phyloP scores from a whole-genome alignment of 2,113 vertebrate species.

The Rhodinocichla rosea region DNA sequence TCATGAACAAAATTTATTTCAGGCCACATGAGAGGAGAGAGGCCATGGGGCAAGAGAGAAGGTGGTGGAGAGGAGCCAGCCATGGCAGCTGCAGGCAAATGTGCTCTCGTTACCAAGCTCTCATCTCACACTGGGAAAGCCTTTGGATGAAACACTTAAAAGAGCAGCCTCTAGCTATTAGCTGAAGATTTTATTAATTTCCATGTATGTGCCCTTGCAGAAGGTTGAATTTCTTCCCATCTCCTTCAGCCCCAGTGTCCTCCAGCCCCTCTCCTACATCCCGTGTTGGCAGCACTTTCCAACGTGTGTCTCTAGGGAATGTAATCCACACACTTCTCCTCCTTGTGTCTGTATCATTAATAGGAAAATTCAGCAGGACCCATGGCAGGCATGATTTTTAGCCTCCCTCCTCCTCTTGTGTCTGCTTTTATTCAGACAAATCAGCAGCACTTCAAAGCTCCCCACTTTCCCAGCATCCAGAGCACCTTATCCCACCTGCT shows the following conservation, averaged over 20 bases:
- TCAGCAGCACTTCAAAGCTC: not conserved
- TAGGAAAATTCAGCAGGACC: not conserved
- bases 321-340: not conserved
- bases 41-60: not conserved
- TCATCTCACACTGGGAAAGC: not conserved
- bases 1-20: not conserved
- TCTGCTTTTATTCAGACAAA: not conserved
- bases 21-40: not conserved
- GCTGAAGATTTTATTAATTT: conserved; percentile 30
- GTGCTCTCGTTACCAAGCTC: not conserved
- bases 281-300: not conserved
- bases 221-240: conserved; percentile 9
- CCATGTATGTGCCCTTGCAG: not conserved
- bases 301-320: not conserved
- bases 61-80: not conserved
- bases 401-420: not conserved
- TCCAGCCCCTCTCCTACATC: not conserved
- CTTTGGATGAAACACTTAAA: conserved; percentile 1
- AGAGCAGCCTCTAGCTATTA: conserved; percentile 9
- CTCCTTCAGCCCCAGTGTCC: not conserved
- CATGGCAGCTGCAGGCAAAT: not conserved
- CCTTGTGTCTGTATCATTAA: not conserved
- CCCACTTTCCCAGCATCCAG: not conserved
- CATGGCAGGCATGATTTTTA: not conserved
- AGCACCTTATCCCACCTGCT: not conserved